A percentile compares a stretch with the other conserved stretches of the same genome.
Conservation (phyloP, 2,797 vertebrate species). For the Anolis apletophallus region DNA sequence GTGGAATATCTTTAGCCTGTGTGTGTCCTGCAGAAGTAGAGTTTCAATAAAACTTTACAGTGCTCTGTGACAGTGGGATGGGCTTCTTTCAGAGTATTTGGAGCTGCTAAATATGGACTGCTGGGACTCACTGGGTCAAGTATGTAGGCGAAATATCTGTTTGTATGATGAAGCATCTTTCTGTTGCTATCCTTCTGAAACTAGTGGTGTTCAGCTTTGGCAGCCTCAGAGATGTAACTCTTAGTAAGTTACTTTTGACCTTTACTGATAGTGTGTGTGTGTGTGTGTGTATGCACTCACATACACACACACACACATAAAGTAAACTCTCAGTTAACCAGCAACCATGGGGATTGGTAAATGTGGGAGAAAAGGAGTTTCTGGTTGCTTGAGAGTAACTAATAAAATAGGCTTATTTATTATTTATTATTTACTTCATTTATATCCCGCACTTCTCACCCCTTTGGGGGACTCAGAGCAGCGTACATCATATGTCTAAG, state of each 20-base stretch:
- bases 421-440: too few species aligned
- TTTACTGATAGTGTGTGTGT: neutral
- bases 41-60: neutral
- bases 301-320: too few species aligned
- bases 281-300: too few species aligned
- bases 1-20: conserved; percentile 6
- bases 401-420: too few species aligned
- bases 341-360: too few species aligned
- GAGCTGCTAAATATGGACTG: neutral
- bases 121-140: neutral
- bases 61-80: neutral
- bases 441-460: too few species aligned
- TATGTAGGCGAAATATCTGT: neutral
- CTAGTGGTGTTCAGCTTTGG: neutral
- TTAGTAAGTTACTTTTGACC: neutral
- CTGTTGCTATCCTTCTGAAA: neutral
- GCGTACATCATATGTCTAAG: too few species aligned
- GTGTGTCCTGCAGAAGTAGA: neutral
- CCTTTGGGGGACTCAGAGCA: too few species aligned
- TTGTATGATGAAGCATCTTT: conserved; percentile 22
- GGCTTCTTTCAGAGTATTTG: neutral
- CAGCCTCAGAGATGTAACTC: neutral
- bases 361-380: too few species aligned
- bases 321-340: too few species aligned
- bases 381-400: too few species aligned